Conservation (phyloP, 2,797 vertebrate genomes). For the Valencia hispanica region DNA sequence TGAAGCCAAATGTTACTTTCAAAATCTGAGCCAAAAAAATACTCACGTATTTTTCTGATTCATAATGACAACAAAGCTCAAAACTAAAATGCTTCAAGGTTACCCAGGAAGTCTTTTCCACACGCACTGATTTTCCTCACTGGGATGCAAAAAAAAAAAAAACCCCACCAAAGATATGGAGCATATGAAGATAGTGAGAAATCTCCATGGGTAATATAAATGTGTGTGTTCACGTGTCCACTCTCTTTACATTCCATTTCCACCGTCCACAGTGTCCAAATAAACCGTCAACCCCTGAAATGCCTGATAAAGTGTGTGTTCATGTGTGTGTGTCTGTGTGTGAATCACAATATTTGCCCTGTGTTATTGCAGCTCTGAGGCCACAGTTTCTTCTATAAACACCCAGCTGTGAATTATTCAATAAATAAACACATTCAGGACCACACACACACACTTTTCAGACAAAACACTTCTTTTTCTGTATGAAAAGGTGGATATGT, state of each 20-base stretch:
- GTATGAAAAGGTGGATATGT: constrained; percentile 18
- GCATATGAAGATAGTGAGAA: constrained; percentile 15
- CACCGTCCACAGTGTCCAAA: constrained; percentile 58
- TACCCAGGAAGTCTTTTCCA: not conserved
- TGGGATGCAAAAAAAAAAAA: not conserved
- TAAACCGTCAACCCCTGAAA: constrained; percentile 58
- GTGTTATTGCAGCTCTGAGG: constrained; percentile 70
- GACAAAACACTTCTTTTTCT: constrained; percentile 13
- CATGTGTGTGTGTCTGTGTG: constrained; percentile 51
- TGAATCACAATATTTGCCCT: constrained; percentile 64
- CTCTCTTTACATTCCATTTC: constrained; percentile 52
- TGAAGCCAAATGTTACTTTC: not conserved
- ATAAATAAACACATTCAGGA: constrained; percentile 59
- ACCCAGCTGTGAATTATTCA: constrained; percentile 69
- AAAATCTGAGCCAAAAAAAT: not conserved
- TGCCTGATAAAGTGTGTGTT: constrained; percentile 51
- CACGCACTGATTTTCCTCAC: not conserved
- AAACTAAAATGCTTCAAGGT: not conserved
- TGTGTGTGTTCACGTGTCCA: constrained; percentile 12
- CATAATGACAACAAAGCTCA: not conserved
- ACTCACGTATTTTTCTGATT: too few species aligned
- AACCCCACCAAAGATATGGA: not conserved
- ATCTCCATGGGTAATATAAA: constrained; percentile 10
- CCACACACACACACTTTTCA: constrained; percentile 11
- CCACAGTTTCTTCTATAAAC: constrained; percentile 66